Evolutionary conservation across 2,888 invertebrate genomes (phyloP).

Genomic region (Vandiemenella viatica): DNA sequence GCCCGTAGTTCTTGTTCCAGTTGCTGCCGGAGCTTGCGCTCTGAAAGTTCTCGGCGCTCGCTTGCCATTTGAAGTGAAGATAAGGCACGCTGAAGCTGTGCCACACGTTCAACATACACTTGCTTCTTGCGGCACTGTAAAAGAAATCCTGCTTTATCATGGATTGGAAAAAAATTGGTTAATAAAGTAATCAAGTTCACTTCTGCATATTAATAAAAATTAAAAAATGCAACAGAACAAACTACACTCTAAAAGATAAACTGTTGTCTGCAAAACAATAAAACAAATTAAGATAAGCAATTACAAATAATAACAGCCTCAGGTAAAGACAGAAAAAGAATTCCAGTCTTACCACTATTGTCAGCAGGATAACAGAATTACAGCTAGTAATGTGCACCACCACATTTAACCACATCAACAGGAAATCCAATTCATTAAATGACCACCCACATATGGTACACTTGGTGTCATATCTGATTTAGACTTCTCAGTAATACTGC

Average conservation of each 20-base stretch:
- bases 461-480: too few relatives aligned
- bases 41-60: constrained; percentile 72
- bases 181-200: background rate
- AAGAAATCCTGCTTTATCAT: background rate
- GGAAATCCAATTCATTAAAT: too few relatives aligned
- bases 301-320: too few relatives aligned
- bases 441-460: too few relatives aligned
- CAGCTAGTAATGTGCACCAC: too few relatives aligned
- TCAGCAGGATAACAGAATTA: too few relatives aligned
- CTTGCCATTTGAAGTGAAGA: constrained; percentile 68
- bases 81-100: constrained; percentile 67
- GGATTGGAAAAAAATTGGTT: background rate
- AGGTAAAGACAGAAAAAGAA: too few relatives aligned
- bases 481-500: too few relatives aligned
- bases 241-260: background rate
- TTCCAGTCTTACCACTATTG: too few relatives aligned
- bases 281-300: too few relatives aligned
- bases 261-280: background rate
- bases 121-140: constrained; percentile 64
- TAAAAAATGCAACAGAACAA: background rate
- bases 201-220: background rate
- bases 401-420: too few relatives aligned
- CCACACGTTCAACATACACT: constrained; percentile 69
- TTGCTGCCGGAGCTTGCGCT: constrained; percentile 67
- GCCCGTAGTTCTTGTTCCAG: constrained; percentile 69